A percentile compares a stretch with the other conserved stretches of the same genome.
phyloP scores from a whole-genome alignment of 2,113 vertebrate genomes.

The Tenebrosternarchus preto region DNA sequence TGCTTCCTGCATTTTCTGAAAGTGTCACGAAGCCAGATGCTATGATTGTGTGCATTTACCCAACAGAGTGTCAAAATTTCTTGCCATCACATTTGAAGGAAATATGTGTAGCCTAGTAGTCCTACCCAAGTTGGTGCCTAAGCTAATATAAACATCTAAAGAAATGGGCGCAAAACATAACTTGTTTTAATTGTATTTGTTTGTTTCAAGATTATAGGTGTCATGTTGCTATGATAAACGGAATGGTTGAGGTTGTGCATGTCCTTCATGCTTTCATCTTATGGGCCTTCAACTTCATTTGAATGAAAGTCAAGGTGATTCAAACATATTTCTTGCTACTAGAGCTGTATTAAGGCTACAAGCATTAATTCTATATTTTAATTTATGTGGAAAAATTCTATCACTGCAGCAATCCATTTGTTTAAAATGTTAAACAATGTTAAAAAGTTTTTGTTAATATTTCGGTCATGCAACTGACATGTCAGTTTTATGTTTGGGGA shows the following conservation, averaged over 20 bases:
- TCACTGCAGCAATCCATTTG: no score
- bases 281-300: conserved; percentile 1
- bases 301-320: conserved; percentile 34
- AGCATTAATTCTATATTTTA: conserved; percentile 20
- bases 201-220: neutral
- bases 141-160: neutral
- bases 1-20: conserved; percentile 53
- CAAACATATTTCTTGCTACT: conserved; percentile 25
- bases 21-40: conserved; percentile 49
- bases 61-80: conserved; percentile 25
- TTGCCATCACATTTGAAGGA: neutral
- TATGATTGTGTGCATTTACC: conserved; percentile 40
- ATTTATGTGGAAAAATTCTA: neutral
- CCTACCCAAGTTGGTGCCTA: neutral
- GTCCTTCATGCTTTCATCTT: neutral
- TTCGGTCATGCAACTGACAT: neutral
- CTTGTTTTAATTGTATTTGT: neutral
- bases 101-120: neutral
- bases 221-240: conserved; percentile 20
- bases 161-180: no score
- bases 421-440: neutral
- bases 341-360: neutral
- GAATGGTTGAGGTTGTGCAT: neutral
- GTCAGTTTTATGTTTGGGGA: no score
- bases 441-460: neutral